Evolutionary conservation across 2,888 invertebrate genomes (phyloP).

Genomic region (Cataglyphis rosenhaueri): DNA sequence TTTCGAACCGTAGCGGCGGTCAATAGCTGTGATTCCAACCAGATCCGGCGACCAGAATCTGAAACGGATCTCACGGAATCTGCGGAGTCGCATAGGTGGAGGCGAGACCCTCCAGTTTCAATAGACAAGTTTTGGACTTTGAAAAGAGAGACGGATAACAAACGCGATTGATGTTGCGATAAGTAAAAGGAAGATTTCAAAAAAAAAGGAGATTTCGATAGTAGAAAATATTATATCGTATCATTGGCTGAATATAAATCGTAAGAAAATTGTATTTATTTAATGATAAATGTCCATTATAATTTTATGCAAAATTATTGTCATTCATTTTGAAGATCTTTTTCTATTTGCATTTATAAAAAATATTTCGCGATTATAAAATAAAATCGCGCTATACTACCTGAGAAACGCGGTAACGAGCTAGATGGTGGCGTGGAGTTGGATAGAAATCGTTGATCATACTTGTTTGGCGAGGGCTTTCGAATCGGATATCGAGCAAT

Average conservation of each 20-base stretch:
- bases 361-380: background rate
- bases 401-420: background rate
- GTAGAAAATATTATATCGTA: background rate
- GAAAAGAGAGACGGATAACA: conserved; percentile 28
- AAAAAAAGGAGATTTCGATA: background rate
- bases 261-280: conserved; percentile 5
- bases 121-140: conserved; percentile 47
- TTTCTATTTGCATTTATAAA: background rate
- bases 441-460: conserved; percentile 59
- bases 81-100: conserved; percentile 29
- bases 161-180: conserved; percentile 2
- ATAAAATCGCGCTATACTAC: background rate
- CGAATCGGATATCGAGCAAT: conserved; percentile 37
- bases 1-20: conserved; percentile 38
- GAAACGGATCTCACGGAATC: conserved; percentile 50
- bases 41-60: conserved; percentile 37
- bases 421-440: conserved; percentile 1
- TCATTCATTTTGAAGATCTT: background rate
- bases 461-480: conserved; percentile 41
- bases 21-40: conserved; percentile 51
- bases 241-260: background rate
- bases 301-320: background rate
- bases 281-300: background rate
- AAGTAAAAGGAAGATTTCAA: background rate
- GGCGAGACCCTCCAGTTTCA: conserved; percentile 30